Base-by-base conservation (phyloP, 2,797 vertebrate species). In the Chloroceryle inda region DNA sequence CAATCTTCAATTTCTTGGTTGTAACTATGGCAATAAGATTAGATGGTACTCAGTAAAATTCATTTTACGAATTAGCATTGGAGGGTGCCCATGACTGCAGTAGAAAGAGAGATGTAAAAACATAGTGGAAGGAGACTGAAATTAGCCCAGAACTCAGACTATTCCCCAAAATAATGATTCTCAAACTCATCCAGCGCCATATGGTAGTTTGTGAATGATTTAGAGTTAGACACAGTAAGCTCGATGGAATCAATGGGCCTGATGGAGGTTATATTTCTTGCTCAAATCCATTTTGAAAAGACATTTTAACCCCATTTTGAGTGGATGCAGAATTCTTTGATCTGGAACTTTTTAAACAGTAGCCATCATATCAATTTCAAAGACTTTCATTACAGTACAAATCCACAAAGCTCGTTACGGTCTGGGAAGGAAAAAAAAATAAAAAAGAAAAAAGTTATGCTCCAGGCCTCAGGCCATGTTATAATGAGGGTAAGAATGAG, bases 1-100 rank as follows among this genome's bases (percentile, higher is more conserved):
- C 94, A 96, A 94, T 96, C 96, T 97, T 97, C 31, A 13, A 96
- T 97, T 97, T 98, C 96, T 96, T 94, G 56, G 96, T 97, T 98
- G 97, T 98, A 98, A 97, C 98, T 98, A 98, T 98, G 97, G 97
- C 97, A 98, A 98, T 98, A 97, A 97, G 97, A 98, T 97, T 97
- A 98, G 96, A 96, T 79, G 83, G 79, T 92, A 97, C 97, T 98
- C 96, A 94, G 90, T 75, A 95, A 98, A 97, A 98, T 79, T 97
- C 88, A 56, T 97, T 96, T 97, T 95, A 97, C 94, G 97, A 97
- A 97, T 97, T 96, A 97, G 74, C 92, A 95, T 94, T 88, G 81
- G 93, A 96, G 55, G 55, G 24, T 92, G 80, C 40, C 94, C 79
- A 69, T 53, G 87, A 92, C 78, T 89, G 12, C 50, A 68, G 87